Evolutionary conservation across 35 echinoderm and acorn worm genomes (phyloP).

Genomic region (Ophioderma brevispina): DNA sequence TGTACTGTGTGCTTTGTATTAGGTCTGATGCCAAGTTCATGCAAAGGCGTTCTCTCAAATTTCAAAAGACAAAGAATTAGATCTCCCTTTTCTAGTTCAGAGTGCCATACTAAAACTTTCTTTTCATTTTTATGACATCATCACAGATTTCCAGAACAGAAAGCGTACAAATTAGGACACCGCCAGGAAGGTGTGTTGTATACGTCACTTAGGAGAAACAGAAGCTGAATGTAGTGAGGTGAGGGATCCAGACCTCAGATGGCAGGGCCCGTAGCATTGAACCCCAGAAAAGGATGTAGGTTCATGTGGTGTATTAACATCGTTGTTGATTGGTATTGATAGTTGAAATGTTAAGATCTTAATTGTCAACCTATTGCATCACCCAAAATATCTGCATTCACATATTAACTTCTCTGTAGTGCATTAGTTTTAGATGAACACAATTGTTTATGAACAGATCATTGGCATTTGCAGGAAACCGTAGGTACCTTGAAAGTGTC

Average conservation of each 20-base stretch:
- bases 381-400: neutral
- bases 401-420: neutral
- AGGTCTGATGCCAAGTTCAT: no score
- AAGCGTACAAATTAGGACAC: constrained; percentile 70
- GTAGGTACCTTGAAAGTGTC: constrained; percentile 90
- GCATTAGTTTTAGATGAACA: no score
- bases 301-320: no score
- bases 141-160: constrained; percentile 85
- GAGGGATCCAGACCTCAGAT: constrained; percentile 76
- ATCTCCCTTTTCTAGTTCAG: no score
- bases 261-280: constrained; percentile 63
- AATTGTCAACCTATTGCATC: no score
- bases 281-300: constrained; percentile 72
- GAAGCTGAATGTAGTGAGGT: constrained; percentile 75
- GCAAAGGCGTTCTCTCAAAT: no score
- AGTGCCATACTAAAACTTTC: neutral
- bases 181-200: constrained; percentile 72
- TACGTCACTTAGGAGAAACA: constrained; percentile 84
- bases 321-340: neutral
- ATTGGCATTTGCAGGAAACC: constrained; percentile 41
- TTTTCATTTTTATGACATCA: neutral
- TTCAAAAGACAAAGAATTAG: no score
- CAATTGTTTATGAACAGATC: no score
- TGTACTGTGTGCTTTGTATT: no score
- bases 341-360: neutral